A percentile compares a stretch with the other conserved stretches of the same genome.
phyloP scores from a whole-genome alignment of 2,888 invertebrate species.

The Amiota minor region DNA sequence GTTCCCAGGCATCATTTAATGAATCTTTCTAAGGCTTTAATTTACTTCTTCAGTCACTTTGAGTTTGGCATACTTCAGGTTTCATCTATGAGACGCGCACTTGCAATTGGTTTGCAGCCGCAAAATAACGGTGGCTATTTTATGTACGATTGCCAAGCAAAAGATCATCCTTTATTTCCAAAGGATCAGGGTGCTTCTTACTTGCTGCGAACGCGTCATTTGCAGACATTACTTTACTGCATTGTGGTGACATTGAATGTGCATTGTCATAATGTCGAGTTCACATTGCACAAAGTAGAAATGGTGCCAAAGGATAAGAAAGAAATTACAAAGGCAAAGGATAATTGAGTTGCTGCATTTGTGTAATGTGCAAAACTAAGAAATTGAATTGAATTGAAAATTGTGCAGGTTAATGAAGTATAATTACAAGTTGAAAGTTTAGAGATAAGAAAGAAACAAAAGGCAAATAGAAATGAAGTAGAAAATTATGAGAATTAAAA shows the following conservation, averaged over 20 bases:
- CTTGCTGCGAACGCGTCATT: slow-evolving; percentile 76
- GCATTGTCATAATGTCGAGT: slow-evolving; percentile 75
- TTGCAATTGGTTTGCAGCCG: slow-evolving; percentile 74
- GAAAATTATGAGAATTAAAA: no score
- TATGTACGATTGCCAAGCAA: slow-evolving; percentile 79
- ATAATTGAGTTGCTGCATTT: no score
- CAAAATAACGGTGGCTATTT: slow-evolving; percentile 75
- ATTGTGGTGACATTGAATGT: slow-evolving; percentile 77
- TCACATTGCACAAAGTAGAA: slow-evolving; percentile 73
- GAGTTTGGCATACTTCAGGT: slow-evolving; percentile 75
- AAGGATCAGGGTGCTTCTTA: slow-evolving; percentile 77
- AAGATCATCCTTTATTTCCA: slow-evolving; percentile 77
- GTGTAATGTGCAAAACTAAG: no score
- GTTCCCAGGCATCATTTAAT: slow-evolving; percentile 72
- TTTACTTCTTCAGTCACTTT: slow-evolving; percentile 76
- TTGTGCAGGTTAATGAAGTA: no score
- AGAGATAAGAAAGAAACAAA: no score
- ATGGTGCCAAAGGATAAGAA: slow-evolving; percentile 1
- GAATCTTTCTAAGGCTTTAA: slow-evolving; percentile 78
- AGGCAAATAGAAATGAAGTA: no score
- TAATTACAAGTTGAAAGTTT: no score
- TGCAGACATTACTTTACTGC: slow-evolving; percentile 78
- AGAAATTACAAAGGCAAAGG: no score
- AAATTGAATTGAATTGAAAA: no score
- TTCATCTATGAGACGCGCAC: slow-evolving; percentile 73